Base-by-base conservation (phyloP, 1,140 invertebrate species). In the Drosophila sturtevanti region DNA sequence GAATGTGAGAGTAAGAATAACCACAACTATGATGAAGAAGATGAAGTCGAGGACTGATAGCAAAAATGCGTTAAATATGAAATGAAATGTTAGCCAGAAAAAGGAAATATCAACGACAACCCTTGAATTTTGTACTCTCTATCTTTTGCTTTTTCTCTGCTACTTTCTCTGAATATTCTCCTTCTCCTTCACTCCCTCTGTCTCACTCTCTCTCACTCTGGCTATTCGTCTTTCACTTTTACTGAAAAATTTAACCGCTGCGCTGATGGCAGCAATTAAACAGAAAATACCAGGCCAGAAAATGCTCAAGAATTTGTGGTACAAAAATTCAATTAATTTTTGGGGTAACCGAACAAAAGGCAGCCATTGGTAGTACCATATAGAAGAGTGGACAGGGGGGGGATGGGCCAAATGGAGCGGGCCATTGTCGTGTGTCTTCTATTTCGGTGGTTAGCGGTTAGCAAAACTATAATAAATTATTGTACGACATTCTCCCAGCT, bases 291-390 rank as follows among this genome's bases (percentile, higher is more conserved):
- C 68, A 68, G 76, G 35, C 75, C 74, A 66, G 71, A 86, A 77
- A 89, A 89, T 87, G 67, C 67, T 87, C 72, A 74, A 87, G 82
- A 87, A 89, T 82, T 87, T 87, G 84, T 79, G 84, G 84, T 89
- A 87, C 82, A 87, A 87, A 87, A 87, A 87, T 87, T 87, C 82
- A 87, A 87, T 87, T 87, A 87, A 87, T 87, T 89, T 87, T 79
- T 62, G 63, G 65, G 75, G 60, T 35, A 72, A 65, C 44, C 58
- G 63, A 35, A 66, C 41, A 69, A 72, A 68, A 64, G 61, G 61
- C 22, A 52, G 18, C 4, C n/a, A 51, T 16, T 18, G 51, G 27
- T 14, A 35, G 4, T 16, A 31, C 27, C 7, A 0, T 24, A 18
- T 24, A 1, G 14, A 5, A 31, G 11, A 12, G 7, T 4, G 54